Percentiles rank a stretch among this genome's conserved stretches.
Evolutionary conservation across 2,113 vertebrate genomes (phyloP).

Genomic region (Ptyas mucosa): DNA sequence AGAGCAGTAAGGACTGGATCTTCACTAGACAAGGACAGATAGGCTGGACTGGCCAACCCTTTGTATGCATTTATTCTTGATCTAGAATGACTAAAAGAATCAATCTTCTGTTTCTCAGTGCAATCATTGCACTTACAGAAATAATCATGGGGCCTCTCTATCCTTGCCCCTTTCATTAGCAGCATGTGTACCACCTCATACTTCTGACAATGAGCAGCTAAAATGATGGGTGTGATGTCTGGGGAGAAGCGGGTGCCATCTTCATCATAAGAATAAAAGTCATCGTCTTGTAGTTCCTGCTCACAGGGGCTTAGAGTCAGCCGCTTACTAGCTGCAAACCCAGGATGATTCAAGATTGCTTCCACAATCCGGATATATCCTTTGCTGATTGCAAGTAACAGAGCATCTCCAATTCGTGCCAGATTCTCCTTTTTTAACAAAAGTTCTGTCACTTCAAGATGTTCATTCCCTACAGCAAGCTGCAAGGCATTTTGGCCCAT

Average conservation of each 20-base stretch:
- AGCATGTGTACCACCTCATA: slow-evolving; percentile 89
- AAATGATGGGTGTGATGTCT: slow-evolving; percentile 85
- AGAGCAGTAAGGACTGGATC: slow-evolving; percentile 85
- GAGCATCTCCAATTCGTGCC: slow-evolving; percentile 84
- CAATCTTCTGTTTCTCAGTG: slow-evolving; percentile 78
- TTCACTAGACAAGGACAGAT: slow-evolving; percentile 84
- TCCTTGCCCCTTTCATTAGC: slow-evolving; percentile 80
- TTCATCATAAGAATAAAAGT: slow-evolving; percentile 89
- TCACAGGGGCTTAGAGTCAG: slow-evolving; percentile 83
- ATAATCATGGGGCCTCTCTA: slow-evolving; percentile 85
- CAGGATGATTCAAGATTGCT: slow-evolving; percentile 82
- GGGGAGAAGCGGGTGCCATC: slow-evolving; percentile 88
- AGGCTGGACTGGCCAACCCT: slow-evolving; percentile 84
- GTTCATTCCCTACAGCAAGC: slow-evolving; percentile 83
- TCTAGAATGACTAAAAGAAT: slow-evolving; percentile 85
- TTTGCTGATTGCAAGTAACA: slow-evolving; percentile 87
- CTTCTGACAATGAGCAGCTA: slow-evolving; percentile 87
- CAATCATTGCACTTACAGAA: slow-evolving; percentile 86
- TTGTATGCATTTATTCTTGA: slow-evolving; percentile 87
- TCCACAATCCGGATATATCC: slow-evolving; percentile 88
- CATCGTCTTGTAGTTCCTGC: slow-evolving; percentile 81
- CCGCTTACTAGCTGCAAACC: slow-evolving; percentile 76
- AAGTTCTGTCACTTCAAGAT: slow-evolving; percentile 83
- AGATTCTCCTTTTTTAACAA: slow-evolving; percentile 83
- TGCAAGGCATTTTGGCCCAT: slow-evolving; percentile 84